Conservation (phyloP, 1,140 invertebrate species). For the Ruditapes philippinarum region DNA sequence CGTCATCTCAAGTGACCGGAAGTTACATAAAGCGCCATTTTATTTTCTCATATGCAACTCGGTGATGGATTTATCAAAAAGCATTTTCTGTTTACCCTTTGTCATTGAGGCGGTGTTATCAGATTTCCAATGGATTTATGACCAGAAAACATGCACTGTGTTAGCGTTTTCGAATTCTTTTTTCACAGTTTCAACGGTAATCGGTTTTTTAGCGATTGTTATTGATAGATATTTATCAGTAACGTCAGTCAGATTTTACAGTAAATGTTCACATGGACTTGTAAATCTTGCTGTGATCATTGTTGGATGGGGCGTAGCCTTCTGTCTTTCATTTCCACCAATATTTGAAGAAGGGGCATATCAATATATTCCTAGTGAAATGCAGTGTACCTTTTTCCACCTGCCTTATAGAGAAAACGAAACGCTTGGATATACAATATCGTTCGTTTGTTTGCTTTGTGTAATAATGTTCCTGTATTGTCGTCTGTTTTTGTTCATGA, state of each 20-base stretch:
- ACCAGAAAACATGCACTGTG: slow-evolving; percentile 78
- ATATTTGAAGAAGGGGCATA: slow-evolving; percentile 82
- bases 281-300: slow-evolving; percentile 75
- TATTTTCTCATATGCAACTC: slow-evolving; percentile 83
- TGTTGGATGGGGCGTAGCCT: slow-evolving; percentile 78
- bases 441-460: slow-evolving; percentile 76
- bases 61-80: slow-evolving; percentile 80
- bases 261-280: slow-evolving; percentile 75
- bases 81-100: slow-evolving; percentile 82
- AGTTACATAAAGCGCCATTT: slow-evolving; percentile 81
- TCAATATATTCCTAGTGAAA: slow-evolving; percentile 78
- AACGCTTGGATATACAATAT: slow-evolving; percentile 80
- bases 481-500: slow-evolving; percentile 81
- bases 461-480: slow-evolving; percentile 79
- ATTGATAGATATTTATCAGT: slow-evolving; percentile 81
- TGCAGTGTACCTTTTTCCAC: slow-evolving; percentile 82
- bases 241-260: slow-evolving; percentile 78
- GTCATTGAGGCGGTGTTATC: slow-evolving; percentile 79
- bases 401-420: slow-evolving; percentile 79
- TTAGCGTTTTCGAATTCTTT: slow-evolving; percentile 83
- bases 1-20: slow-evolving; percentile 77
- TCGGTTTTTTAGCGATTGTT: slow-evolving; percentile 80
- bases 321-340: slow-evolving; percentile 80
- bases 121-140: slow-evolving; percentile 79
- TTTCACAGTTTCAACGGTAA: slow-evolving; percentile 80